Conservation (phyloP, 2,888 invertebrate species). For the Folsomia candida region DNA sequence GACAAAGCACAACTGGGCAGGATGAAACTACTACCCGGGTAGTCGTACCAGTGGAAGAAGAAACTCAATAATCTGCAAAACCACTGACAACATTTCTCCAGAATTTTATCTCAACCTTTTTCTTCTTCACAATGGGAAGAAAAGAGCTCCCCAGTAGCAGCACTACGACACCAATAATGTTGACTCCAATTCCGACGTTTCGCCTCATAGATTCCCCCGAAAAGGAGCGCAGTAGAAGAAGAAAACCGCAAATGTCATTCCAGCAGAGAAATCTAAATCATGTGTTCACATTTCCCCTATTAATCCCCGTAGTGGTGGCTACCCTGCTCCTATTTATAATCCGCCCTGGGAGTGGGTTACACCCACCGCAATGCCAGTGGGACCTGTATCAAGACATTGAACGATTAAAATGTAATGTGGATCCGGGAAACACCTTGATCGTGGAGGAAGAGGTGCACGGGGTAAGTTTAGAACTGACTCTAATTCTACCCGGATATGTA, state of each 20-base stretch:
- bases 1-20: not conserved
- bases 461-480: too few species aligned
- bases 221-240: not conserved
- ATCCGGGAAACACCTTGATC: constrained; percentile 46
- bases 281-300: constrained; percentile 40
- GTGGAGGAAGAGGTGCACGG: constrained; percentile 50
- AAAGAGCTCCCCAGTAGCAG: not conserved
- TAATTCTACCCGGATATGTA: too few species aligned
- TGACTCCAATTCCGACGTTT: not conserved
- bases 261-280: constrained; percentile 22
- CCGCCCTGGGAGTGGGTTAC: constrained; percentile 42
- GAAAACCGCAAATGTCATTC: constrained; percentile 12
- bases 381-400: constrained; percentile 47
- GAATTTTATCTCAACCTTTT: not conserved
- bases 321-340: constrained; percentile 19
- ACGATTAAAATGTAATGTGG: constrained; percentile 47
- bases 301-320: constrained; percentile 33
- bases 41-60: not conserved
- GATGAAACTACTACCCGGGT: not conserved
- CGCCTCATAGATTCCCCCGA: too few species aligned
- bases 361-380: constrained; percentile 50
- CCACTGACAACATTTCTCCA: not conserved
- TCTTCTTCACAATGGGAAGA: not conserved
- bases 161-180: not conserved
- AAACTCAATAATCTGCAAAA: not conserved